Conservation (phyloP, 1,140 invertebrate genomes). For the Drosophila sturtevanti region DNA sequence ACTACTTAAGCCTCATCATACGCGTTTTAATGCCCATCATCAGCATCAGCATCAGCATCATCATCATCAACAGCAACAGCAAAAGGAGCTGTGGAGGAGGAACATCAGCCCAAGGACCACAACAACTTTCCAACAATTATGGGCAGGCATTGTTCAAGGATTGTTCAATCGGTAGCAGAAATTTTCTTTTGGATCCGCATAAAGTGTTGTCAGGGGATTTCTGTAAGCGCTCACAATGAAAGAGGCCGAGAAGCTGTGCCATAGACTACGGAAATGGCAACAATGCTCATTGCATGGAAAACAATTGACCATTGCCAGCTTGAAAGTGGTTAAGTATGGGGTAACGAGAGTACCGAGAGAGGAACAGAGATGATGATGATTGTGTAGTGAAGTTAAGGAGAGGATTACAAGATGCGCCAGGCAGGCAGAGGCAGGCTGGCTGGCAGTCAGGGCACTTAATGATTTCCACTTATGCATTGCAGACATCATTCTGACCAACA, state of each 20-base stretch:
- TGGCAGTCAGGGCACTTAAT: slow-evolving; percentile 71
- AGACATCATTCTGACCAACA: slow-evolving; percentile 28
- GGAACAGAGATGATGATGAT: no score
- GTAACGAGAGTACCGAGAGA: background rate
- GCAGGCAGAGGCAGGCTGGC: no score
- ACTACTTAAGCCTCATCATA: slow-evolving; percentile 78
- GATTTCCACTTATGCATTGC: slow-evolving; percentile 73
- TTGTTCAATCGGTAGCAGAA: slow-evolving; percentile 66
- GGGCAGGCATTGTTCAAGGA: slow-evolving; percentile 74
- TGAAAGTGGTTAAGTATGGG: background rate
- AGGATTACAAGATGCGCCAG: slow-evolving; percentile 73
- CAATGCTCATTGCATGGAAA: slow-evolving; percentile 58
- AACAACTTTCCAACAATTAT: slow-evolving; percentile 58
- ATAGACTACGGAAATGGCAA: slow-evolving; percentile 62
- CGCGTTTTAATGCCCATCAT: slow-evolving; percentile 75
- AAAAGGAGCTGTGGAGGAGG: background rate
- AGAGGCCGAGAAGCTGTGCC: slow-evolving; percentile 21
- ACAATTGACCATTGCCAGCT: slow-evolving; percentile 56
- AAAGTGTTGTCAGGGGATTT: slow-evolving; percentile 79
- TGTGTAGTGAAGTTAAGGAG: slow-evolving; percentile 57
- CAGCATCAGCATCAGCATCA: slow-evolving; percentile 49
- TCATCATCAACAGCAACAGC: no score
- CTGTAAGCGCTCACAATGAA: slow-evolving; percentile 54
- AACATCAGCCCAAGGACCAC: slow-evolving; percentile 56
- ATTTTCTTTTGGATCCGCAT: slow-evolving; percentile 61